These are phyloP conservation scores for Brachypteracias leptosomus DNA, from an alignment of 2,113 vertebrate genomes.

Conservation along the genomic window DNA sequence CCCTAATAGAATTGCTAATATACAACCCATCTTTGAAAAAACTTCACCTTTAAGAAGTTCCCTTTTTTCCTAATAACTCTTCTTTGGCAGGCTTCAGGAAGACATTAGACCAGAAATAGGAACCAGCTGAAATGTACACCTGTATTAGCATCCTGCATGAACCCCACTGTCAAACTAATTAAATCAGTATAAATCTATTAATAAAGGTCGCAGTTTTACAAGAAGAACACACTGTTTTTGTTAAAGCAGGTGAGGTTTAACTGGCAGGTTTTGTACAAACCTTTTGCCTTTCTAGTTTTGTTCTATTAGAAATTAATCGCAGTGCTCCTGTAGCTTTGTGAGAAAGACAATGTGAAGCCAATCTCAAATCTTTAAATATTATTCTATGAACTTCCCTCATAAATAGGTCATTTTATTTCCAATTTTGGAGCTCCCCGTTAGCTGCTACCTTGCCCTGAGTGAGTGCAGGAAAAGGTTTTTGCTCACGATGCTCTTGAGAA, in stretches of 20 bases:
- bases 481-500: neutral
- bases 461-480: neutral
- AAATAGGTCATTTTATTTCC: constrained; percentile 51
- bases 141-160: neutral
- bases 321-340: neutral
- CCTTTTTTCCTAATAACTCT: neutral
- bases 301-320: neutral
- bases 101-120: neutral
- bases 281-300: neutral
- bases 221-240: neutral
- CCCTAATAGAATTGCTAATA: neutral
- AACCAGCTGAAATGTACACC: neutral
- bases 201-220: neutral
- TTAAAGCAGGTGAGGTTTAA: neutral
- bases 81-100: neutral
- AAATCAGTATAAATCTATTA: neutral
- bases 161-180: neutral
- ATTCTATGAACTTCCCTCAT: neutral
- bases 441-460: neutral
- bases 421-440: constrained; percentile 39
- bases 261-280: neutral
- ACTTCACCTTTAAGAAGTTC: neutral
- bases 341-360: neutral
- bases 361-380: neutral
- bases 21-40: neutral